phyloP scores from a whole-genome alignment of 2,888 invertebrate species.

The Microctonus aethiopoides region DNA sequence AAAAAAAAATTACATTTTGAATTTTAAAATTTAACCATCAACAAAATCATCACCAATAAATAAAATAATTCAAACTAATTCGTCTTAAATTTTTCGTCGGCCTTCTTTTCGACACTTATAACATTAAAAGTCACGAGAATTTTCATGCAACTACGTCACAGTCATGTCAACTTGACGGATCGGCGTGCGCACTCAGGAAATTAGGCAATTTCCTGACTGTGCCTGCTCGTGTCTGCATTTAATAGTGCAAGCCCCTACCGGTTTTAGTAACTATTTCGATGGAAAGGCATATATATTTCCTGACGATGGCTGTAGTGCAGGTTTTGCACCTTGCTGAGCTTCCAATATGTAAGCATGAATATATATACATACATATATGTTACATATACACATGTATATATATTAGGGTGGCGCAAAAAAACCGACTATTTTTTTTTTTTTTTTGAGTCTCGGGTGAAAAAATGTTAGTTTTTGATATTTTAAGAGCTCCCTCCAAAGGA shows the following conservation, averaged over 20 bases:
- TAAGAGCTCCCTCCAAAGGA: too few species aligned
- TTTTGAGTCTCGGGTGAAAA: too few species aligned
- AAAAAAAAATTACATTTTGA: too few species aligned
- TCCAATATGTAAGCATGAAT: too few species aligned
- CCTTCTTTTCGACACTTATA: slow-evolving; percentile 65
- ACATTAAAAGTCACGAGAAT: slow-evolving; percentile 65
- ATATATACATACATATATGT: neutral
- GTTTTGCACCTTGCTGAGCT: neutral
- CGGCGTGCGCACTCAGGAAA: slow-evolving; percentile 67
- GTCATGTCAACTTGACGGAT: slow-evolving; percentile 67
- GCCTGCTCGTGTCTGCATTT: slow-evolving; percentile 66
- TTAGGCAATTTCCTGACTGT: slow-evolving; percentile 67
- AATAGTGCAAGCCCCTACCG: slow-evolving; percentile 56
- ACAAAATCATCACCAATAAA: too few species aligned
- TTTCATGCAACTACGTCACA: slow-evolving; percentile 64
- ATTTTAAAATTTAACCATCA: too few species aligned
- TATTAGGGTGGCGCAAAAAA: too few species aligned
- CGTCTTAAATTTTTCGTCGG: slow-evolving; percentile 17
- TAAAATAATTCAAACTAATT: neutral
- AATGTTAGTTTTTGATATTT: too few species aligned
- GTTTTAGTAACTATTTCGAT: slow-evolving; percentile 51
- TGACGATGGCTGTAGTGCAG: neutral
- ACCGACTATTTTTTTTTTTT: too few species aligned
- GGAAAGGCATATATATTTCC: slow-evolving; percentile 20
- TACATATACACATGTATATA: too few species aligned